These are phyloP conservation scores for Exaiptasia diaphana DNA, from an alignment of 64 coral and sea anemone species.

Conservation along the genomic window DNA sequence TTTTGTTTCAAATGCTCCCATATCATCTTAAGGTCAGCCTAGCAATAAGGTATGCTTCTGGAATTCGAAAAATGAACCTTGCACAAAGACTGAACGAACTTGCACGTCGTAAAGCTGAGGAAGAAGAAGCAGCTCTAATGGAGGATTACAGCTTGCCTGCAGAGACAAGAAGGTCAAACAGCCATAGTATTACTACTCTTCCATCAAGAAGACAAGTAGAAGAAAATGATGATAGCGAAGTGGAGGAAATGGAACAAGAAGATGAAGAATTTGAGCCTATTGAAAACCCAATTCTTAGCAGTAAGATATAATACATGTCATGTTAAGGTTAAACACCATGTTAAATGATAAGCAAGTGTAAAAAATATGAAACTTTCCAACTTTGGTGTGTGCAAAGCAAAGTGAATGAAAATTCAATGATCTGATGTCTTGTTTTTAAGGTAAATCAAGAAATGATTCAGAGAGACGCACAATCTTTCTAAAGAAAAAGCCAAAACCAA, in stretches of 20 bases:
- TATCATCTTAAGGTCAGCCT: slow-evolving; percentile 89
- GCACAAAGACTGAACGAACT: slow-evolving; percentile 75
- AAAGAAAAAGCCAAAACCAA: slow-evolving; percentile 8
- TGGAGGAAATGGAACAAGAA: slow-evolving; percentile 52
- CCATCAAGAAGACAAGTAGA: not conserved
- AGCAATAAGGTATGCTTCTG: slow-evolving; percentile 92
- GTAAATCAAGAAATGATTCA: not conserved
- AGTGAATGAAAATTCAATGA: no score
- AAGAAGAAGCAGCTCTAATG: slow-evolving; percentile 57
- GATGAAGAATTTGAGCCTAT: not conserved
- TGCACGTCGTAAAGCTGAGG: slow-evolving; percentile 69
- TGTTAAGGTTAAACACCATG: not conserved
- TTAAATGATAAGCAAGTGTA: not conserved
- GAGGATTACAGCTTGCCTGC: slow-evolving; percentile 25
- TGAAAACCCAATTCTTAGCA: not conserved
- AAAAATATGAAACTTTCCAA: no score
- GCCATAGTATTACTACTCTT: not conserved
- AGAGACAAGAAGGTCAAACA: not conserved
- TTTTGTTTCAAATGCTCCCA: no score
- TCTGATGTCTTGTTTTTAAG: no score
- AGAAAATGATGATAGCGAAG: not conserved
- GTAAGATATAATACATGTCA: not conserved
- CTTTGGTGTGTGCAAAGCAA: no score
- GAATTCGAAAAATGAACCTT: slow-evolving; percentile 80
- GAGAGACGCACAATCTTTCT: not conserved